Percentiles rank a stretch among this genome's conserved stretches.
phyloP scores from a whole-genome alignment of 2,113 vertebrate species.

The Misgurnus anguillicaudatus region DNA sequence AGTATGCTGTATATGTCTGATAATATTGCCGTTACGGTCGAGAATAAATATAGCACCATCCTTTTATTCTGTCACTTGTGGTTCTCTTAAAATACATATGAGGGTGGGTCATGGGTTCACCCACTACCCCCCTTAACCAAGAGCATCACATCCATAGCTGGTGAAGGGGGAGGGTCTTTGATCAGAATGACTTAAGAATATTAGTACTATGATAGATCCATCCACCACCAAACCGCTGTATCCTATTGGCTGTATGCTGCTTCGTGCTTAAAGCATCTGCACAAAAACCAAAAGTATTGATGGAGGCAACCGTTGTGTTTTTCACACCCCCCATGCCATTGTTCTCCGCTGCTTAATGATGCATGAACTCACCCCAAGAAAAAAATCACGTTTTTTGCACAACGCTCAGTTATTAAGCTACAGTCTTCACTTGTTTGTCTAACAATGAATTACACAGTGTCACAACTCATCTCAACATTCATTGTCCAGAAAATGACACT shows the following conservation, averaged over 20 bases:
- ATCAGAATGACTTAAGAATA: conserved; percentile 72
- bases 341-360: conserved; percentile 71
- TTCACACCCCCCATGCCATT: conserved; percentile 56
- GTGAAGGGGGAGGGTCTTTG: conserved; percentile 60
- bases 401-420: neutral
- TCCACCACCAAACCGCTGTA: conserved; percentile 52
- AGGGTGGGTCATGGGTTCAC: conserved; percentile 60
- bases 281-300: neutral
- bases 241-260: conserved; percentile 20
- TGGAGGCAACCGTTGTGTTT: conserved; percentile 30
- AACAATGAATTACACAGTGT: too few species aligned
- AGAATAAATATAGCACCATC: neutral
- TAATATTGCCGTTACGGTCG: neutral
- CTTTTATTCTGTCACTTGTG: conserved; percentile 57
- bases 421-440: too few species aligned
- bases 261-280: neutral
- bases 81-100: conserved; percentile 64
- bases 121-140: conserved; percentile 37
- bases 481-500: too few species aligned
- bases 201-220: conserved; percentile 67
- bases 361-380: conserved; percentile 62
- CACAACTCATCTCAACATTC: too few species aligned
- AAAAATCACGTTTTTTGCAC: neutral
- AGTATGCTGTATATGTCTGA: neutral
- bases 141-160: conserved; percentile 44